phyloP scores from a whole-genome alignment of 2,797 vertebrate species.

The Epinephelus malabaricus region DNA sequence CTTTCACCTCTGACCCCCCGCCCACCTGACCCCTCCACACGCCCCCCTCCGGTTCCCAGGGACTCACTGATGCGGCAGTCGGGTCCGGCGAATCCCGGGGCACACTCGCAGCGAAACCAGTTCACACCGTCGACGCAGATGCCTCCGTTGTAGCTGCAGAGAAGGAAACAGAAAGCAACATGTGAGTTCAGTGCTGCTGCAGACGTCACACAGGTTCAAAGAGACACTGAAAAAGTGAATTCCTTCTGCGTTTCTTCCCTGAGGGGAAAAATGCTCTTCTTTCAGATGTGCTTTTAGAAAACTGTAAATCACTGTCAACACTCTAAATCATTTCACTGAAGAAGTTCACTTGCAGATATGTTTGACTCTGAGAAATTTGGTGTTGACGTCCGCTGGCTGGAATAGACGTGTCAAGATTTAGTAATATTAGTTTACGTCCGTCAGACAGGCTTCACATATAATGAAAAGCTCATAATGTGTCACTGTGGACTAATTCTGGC shows the following conservation, averaged over 20 bases:
- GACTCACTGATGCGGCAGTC: slow-evolving; percentile 98
- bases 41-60: slow-evolving; percentile 55
- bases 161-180: slow-evolving; percentile 12
- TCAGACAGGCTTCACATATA: no score
- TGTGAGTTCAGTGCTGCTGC: not conserved
- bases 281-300: not conserved
- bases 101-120: slow-evolving; percentile 97
- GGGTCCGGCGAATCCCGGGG: slow-evolving; percentile 94
- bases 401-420: no score
- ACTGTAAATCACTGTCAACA: not conserved
- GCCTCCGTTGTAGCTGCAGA: slow-evolving; percentile 93
- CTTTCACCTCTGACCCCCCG: slow-evolving; percentile 66
- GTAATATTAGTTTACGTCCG: no score
- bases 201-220: not conserved
- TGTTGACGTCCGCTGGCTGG: no score
- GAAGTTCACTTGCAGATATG: no score
- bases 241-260: not conserved
- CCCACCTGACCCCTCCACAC: slow-evolving; percentile 49
- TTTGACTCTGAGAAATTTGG: no score
- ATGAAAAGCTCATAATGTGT: no score
- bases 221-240: not conserved
- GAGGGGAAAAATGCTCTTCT: not conserved
- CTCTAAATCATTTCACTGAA: no score
- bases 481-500: not conserved
- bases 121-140: slow-evolving; percentile 95